A percentile compares a stretch with the other conserved stretches of the same genome.
Evolutionary conservation across 2,113 vertebrate species (phyloP).

Genomic region (Syrmaticus mikado): DNA sequence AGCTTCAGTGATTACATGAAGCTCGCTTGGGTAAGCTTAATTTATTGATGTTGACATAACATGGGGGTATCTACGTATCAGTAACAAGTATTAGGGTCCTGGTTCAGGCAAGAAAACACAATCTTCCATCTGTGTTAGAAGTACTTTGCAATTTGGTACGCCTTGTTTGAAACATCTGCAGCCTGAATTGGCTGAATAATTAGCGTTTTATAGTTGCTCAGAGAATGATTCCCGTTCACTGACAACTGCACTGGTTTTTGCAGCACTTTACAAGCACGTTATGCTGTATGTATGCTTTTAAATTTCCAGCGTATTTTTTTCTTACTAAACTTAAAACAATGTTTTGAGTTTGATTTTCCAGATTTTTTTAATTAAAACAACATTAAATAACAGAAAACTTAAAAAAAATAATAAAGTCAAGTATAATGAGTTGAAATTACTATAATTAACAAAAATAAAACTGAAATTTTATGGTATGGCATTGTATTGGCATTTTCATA

Average conservation of each 20-base stretch:
- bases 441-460: background rate
- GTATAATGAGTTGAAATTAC: background rate
- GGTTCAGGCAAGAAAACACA: background rate
- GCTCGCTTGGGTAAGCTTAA: background rate
- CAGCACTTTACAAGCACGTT: background rate
- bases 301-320: background rate
- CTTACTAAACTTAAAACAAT: background rate
- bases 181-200: background rate
- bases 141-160: background rate
- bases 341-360: background rate
- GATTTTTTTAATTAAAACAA: background rate
- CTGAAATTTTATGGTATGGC: background rate
- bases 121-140: background rate
- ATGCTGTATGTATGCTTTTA: accelerated
- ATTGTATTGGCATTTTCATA: background rate
- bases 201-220: background rate
- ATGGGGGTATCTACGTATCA: background rate
- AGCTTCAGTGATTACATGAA: background rate
- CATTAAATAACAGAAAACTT: background rate
- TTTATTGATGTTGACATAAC: background rate
- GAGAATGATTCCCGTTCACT: background rate
- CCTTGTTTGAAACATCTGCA: background rate
- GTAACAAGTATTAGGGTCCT: background rate
- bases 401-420: background rate
- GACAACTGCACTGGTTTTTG: background rate